Evolutionary conservation across 1,140 invertebrate genomes (phyloP), one percentile per base, ranked within the genome.

Genomic region (Cydia strobilella): DNA sequence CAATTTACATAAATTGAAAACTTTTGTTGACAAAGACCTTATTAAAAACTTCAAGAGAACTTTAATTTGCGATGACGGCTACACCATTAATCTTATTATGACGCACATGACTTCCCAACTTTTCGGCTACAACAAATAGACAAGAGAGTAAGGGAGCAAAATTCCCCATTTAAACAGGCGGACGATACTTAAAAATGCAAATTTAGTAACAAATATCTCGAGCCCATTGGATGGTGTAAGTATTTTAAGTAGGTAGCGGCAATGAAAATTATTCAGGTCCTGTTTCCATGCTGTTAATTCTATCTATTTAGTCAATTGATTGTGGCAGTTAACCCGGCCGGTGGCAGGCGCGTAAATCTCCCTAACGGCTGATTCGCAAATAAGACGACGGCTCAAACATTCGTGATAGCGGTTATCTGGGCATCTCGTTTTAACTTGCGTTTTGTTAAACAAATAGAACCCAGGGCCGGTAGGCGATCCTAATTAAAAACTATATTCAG

Each of bases 401-500:
- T 84, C 81, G 76, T 82, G 84, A 86, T 85, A 84, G 76, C 79
- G 72, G 83, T 85, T 89, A 89, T 91, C 88, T 82, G 74, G 18
- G 82, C 82, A 86, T 88, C 85, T 87, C 79, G 79, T 78, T 82
- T 86, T 84, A 81, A 81, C 77, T 85, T 85, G 81, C 79, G 82
- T 84, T 88, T 84, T 80, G 80, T 86, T 88, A 86, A 91, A 90
- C 88, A 91, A 90, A 91, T 89, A 91, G 86, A 82, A 81, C 86
- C 79, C 80, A 73, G 77, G 80, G 80, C 86, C 84, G 89, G 87
- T 89, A 84, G 86, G 87, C 85, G 87, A 79, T 86, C 82, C 86
- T 89, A 90, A 91, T 91, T 91, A 89, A 89, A 90, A 90, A 89
- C 86, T 89, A 88, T 89, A 90, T 85, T 80, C 82, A 84, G 79